Evolutionary conservation across 2,797 vertebrate genomes (phyloP).

Genomic region (Amniataba percoides): DNA sequence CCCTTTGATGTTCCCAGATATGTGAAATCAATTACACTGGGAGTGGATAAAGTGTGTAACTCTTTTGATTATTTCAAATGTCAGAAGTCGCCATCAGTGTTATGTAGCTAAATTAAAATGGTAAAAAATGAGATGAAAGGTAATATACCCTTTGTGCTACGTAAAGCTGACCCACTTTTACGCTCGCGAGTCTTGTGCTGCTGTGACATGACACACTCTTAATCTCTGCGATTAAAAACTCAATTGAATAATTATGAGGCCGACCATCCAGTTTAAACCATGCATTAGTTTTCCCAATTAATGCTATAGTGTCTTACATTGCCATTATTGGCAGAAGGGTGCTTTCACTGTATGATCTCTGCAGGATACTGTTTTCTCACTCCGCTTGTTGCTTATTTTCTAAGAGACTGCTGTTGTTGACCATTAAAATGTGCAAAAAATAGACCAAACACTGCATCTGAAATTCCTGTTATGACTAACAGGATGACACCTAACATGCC

Average conservation of each 20-base stretch:
- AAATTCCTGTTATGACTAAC: slow-evolving; percentile 43
- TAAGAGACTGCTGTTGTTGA: slow-evolving; percentile 2
- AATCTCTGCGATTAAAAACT: slow-evolving; percentile 70
- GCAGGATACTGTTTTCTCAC: not conserved
- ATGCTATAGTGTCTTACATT: not conserved
- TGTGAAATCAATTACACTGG: slow-evolving; percentile 50
- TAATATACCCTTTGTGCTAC: slow-evolving; percentile 11
- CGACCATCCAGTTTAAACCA: slow-evolving; percentile 55
- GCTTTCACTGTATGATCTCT: not conserved
- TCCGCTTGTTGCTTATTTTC: not conserved
- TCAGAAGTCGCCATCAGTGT: slow-evolving; percentile 57
- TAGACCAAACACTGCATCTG: not conserved
- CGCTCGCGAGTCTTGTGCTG: not conserved
- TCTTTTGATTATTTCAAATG: slow-evolving; percentile 62
- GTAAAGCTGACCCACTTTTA: slow-evolving; percentile 57
- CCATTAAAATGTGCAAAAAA: slow-evolving; percentile 11
- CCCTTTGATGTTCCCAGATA: slow-evolving; percentile 64
- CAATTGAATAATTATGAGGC: slow-evolving; percentile 62
- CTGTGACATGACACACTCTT: slow-evolving; percentile 11
- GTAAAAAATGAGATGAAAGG: slow-evolving; percentile 41
- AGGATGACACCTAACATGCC: slow-evolving; percentile 35
- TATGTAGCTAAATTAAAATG: slow-evolving; percentile 40
- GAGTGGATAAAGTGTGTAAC: slow-evolving; percentile 34
- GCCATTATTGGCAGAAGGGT: not conserved
- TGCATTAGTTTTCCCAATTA: slow-evolving; percentile 57